Percentiles rank a stretch among this genome's conserved stretches.
phyloP scores from a whole-genome alignment of 30 jellyfish, hydroid and myxozoan genomes.

The Aurelia aurita region DNA sequence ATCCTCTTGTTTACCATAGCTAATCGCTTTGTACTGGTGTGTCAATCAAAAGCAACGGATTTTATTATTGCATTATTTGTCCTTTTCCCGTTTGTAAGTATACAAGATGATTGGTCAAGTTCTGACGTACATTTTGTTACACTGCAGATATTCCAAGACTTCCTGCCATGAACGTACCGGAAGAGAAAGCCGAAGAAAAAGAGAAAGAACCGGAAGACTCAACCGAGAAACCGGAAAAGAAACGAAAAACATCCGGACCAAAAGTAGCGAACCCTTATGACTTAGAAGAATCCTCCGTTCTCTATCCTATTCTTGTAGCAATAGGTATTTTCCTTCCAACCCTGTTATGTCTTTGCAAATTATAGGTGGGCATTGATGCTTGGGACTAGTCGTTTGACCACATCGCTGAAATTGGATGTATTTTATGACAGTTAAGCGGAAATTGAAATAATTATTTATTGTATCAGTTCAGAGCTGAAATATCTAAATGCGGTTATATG shows the following conservation, averaged over 20 bases:
- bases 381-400: slow-evolving; percentile 9
- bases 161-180: slow-evolving; percentile 65
- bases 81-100: neutral
- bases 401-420: slow-evolving; percentile 2
- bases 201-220: slow-evolving; percentile 85
- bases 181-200: slow-evolving; percentile 71
- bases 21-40: no score
- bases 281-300: slow-evolving; percentile 71
- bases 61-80: neutral
- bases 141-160: slow-evolving; percentile 89
- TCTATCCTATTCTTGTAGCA: slow-evolving; percentile 89
- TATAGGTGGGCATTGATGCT: slow-evolving; percentile 5
- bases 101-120: neutral
- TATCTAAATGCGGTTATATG: slow-evolving; percentile 8
- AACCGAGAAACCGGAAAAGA: slow-evolving; percentile 79
- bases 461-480: slow-evolving; percentile 13
- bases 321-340: slow-evolving; percentile 94
- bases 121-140: neutral
- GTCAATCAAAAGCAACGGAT: neutral
- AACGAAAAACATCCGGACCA: slow-evolving; percentile 97
- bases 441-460: slow-evolving; percentile 19
- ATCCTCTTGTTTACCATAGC: no score
- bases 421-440: neutral
- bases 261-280: slow-evolving; percentile 90
- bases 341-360: slow-evolving; percentile 87